A percentile compares a stretch with the other conserved stretches of the same genome.
These are phyloP conservation scores for Tympanuchus pallidicinctus DNA, from an alignment of 2,113 vertebrate genomes.

Conservation along the genomic window DNA sequence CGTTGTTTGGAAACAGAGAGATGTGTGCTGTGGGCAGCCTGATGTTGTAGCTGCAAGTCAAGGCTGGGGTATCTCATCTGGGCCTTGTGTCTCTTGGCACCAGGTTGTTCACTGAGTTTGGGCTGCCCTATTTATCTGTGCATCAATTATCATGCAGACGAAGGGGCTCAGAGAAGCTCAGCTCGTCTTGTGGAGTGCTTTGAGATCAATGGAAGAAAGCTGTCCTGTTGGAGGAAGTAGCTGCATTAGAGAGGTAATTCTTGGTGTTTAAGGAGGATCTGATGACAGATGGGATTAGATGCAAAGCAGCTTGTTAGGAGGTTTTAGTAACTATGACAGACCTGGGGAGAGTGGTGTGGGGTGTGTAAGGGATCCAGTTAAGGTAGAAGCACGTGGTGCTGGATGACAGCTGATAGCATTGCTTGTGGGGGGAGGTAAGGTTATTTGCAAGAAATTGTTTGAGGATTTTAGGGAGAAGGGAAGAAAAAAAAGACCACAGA, in stretches of 20 bases:
- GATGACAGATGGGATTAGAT: conserved; percentile 69
- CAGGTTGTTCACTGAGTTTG: not conserved
- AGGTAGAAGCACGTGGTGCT: conserved; percentile 45
- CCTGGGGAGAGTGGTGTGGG: conserved; percentile 36
- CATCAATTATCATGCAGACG: not conserved
- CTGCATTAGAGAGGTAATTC: conserved; percentile 43
- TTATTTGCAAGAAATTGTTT: conserved; percentile 21
- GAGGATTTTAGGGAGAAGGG: not conserved
- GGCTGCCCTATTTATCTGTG: not conserved
- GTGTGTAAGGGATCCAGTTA: not conserved
- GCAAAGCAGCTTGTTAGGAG: conserved; percentile 49
- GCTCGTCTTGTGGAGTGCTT: not conserved
- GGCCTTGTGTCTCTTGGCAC: not conserved
- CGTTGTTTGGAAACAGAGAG: not conserved
- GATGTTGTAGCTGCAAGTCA: not conserved
- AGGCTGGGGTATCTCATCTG: not conserved
- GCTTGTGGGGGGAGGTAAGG: conserved; percentile 16
- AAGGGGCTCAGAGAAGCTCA: not conserved
- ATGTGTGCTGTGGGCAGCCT: not conserved
- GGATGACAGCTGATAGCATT: conserved; percentile 26
- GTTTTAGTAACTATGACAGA: conserved; percentile 63
- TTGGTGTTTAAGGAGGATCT: conserved; percentile 55
- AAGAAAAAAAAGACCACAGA: not conserved
- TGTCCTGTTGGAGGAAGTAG: conserved; percentile 25
- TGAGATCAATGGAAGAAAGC: conserved; percentile 11